Conservation (phyloP, 2,797 vertebrate genomes). For the Spondyliosoma cantharus region DNA sequence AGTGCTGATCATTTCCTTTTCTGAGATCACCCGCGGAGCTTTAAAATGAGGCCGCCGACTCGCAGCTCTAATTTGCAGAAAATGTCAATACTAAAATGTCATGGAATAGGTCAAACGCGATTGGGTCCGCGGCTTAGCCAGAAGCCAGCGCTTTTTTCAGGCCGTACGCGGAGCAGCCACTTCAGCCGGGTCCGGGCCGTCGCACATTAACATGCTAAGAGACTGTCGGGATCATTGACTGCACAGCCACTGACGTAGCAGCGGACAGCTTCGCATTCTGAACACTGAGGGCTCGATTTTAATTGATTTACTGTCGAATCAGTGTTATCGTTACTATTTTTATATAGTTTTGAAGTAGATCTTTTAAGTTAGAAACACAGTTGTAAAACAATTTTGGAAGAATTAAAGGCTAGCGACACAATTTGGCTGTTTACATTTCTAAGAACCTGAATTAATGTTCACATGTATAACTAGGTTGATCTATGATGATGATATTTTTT, state of each 20-base stretch:
- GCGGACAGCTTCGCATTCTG: constrained; percentile 32
- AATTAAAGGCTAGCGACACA: too few relatives aligned
- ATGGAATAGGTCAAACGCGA: constrained; percentile 82
- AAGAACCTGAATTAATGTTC: too few relatives aligned
- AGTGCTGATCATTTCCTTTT: constrained; percentile 77
- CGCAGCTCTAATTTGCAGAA: constrained; percentile 83
- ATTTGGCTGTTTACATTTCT: too few relatives aligned
- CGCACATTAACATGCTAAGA: constrained; percentile 70
- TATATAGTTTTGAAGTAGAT: too few relatives aligned
- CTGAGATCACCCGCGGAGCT: constrained; percentile 74
- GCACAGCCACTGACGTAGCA: constrained; percentile 23
- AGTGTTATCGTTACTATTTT: background rate
- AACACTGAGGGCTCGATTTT: too few relatives aligned
- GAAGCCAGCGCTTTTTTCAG: constrained; percentile 49
- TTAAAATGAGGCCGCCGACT: constrained; percentile 74
- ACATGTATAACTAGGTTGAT: too few relatives aligned
- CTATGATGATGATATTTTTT: too few relatives aligned
- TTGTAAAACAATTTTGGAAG: too few relatives aligned
- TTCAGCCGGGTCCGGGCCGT: constrained; percentile 45
- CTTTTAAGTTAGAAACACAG: too few relatives aligned
- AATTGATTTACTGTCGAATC: too few relatives aligned
- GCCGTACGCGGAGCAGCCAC: constrained; percentile 59
- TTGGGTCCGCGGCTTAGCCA: constrained; percentile 67
- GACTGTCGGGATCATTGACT: constrained; percentile 57
- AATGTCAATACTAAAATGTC: constrained; percentile 86